Evolutionary conservation across 2,113 vertebrate genomes (phyloP).

Genomic region (Vulpes lagopus): DNA sequence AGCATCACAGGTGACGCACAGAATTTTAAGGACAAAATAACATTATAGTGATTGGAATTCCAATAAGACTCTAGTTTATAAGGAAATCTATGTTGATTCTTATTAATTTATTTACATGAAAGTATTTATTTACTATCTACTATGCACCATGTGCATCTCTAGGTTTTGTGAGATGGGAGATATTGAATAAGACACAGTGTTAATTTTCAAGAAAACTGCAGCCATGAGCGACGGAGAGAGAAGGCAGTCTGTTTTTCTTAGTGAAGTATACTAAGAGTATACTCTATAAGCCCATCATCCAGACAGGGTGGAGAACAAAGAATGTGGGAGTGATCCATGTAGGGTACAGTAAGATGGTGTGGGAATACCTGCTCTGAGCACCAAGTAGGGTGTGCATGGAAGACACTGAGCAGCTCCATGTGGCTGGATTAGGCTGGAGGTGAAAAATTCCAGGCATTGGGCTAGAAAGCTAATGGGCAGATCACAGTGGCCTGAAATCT

Average conservation of each 20-base stretch:
- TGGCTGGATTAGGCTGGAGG: not conserved
- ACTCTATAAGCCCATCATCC: fast-evolving
- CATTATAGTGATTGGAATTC: not conserved
- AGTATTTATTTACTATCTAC: not conserved
- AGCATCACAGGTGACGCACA: not conserved
- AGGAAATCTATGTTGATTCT: not conserved
- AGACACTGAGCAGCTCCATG: fast-evolving
- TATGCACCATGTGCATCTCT: fast-evolving
- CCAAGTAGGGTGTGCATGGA: fast-evolving
- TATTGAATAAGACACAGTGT: too few relatives aligned
- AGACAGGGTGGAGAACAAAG: too few relatives aligned
- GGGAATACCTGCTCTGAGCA: too few relatives aligned
- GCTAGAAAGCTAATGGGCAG: not conserved
- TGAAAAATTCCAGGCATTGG: too few relatives aligned
- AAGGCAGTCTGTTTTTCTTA: not conserved
- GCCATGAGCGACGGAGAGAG: not conserved
- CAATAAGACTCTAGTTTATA: not conserved
- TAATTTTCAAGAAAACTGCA: not conserved
- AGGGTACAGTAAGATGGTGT: fast-evolving
- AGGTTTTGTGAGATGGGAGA: not conserved
- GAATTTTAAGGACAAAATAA: not conserved
- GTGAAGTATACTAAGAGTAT: not conserved
- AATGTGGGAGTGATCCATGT: fast-evolving
- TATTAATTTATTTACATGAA: not conserved
- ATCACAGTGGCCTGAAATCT: not conserved